These are phyloP conservation scores for Chlorospingus flavigularis DNA, from an alignment of 2,797 vertebrate species.

Conservation along the genomic window DNA sequence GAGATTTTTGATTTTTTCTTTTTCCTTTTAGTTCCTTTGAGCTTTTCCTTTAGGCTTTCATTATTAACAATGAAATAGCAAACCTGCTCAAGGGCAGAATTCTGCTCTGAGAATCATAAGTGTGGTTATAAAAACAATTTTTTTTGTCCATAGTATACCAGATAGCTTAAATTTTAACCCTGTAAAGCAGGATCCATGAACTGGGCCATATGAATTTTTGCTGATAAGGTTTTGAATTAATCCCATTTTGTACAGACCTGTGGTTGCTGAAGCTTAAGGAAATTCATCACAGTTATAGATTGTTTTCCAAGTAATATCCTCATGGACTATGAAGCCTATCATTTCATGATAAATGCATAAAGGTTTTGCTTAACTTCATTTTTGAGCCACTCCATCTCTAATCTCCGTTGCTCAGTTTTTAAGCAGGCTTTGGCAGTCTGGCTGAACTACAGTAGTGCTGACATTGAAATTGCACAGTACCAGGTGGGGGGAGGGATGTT, in stretches of 20 bases:
- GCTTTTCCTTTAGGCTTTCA: slow-evolving; percentile 37
- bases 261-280: slow-evolving; percentile 42
- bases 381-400: slow-evolving; percentile 26
- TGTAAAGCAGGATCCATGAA: slow-evolving; percentile 7
- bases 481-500: not conserved
- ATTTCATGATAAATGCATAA: slow-evolving; percentile 19
- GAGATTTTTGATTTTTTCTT: not conserved
- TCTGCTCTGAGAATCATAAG: not conserved
- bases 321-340: not conserved
- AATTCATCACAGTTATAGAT: slow-evolving; percentile 47
- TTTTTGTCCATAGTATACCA: not conserved
- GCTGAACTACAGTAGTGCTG: slow-evolving; percentile 12
- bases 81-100: slow-evolving; percentile 31
- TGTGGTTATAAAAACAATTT: slow-evolving; percentile 10
- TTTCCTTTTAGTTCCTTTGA: slow-evolving; percentile 18
- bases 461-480: not conserved
- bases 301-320: slow-evolving; percentile 53
- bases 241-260: slow-evolving; percentile 53
- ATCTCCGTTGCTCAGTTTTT: not conserved
- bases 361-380: slow-evolving; percentile 48
- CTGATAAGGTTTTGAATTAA: slow-evolving; percentile 64
- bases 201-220: slow-evolving; percentile 36
- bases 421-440: slow-evolving; percentile 38
- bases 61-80: slow-evolving; percentile 45
- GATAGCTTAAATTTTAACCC: slow-evolving; percentile 56